Evolutionary conservation across 2,888 invertebrate genomes (phyloP).

Genomic region (Erebia ligea): DNA sequence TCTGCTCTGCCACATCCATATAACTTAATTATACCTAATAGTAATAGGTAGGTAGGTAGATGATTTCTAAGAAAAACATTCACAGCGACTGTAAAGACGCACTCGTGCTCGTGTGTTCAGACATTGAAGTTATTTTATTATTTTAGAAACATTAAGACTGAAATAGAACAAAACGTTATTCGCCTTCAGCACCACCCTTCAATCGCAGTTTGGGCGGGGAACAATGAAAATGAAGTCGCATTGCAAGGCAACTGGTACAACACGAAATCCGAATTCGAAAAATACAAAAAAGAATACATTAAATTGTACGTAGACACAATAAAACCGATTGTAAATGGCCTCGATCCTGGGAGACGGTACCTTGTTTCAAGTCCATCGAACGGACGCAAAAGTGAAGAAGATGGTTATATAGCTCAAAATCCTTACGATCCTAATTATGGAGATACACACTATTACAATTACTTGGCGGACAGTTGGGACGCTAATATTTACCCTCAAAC

Average conservation of each 20-base stretch:
- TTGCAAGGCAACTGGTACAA: constrained; percentile 91
- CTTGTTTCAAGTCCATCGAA: constrained; percentile 96
- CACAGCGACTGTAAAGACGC: not conserved
- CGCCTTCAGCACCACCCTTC: constrained; percentile 94
- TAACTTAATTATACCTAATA: no score
- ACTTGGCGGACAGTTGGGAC: constrained; percentile 91
- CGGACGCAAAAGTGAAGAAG: constrained; percentile 87
- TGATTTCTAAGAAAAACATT: no score
- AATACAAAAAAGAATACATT: constrained; percentile 90
- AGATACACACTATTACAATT: constrained; percentile 96
- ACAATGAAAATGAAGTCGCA: constrained; percentile 98
- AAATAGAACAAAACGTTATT: constrained; percentile 91
- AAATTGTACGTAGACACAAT: constrained; percentile 92
- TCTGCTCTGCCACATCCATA: not conserved
- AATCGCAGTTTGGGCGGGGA: constrained; percentile 95
- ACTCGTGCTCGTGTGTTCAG: no score
- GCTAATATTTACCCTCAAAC: constrained; percentile 89
- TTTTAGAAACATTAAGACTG: constrained; percentile 86
- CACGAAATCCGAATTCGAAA: constrained; percentile 74
- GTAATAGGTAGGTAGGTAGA: no score
- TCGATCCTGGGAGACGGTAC: constrained; percentile 87
- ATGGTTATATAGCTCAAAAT: constrained; percentile 90
- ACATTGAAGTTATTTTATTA: constrained; percentile 2
- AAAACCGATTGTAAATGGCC: constrained; percentile 82
- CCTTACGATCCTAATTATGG: constrained; percentile 93